Base-by-base conservation (phyloP, 2,888 invertebrate genomes). In the Scrobipalpa costella region DNA sequence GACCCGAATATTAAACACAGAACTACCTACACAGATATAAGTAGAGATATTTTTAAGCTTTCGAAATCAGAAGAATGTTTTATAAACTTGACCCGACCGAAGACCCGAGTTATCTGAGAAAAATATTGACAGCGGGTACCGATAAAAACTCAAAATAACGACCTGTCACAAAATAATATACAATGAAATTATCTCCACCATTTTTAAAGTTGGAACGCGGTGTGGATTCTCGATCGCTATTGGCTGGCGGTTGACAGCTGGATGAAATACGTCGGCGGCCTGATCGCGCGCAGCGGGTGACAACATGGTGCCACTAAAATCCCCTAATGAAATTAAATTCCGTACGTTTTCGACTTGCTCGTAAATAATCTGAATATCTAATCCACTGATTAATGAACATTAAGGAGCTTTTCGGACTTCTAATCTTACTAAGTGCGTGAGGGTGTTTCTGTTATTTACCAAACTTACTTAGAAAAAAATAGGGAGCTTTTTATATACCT, bases 111-210 rank as follows among this genome's bases (percentile, higher is more conserved):
- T 79, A 80, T 83, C 80, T 78, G 77, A 71, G 68, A 81, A 80
- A 84, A 84, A 86, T 87, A 88, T 86, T 78, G 81, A 84, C 86
- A 83, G 82, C 81, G 76, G 69, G 77, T 72, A 80, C 77, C 84
- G 80, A 89, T 90, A 90, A 89, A 90, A 86, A 84, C 72, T 84
- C 78, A 76, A 88, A 91, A 88, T 90, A 90, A 91, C 88, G 90
- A 90, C 91, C 91, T 90, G 91, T 91, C 91, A 90, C 90, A 85
- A 90, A 78, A 89, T 90, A 90, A 90, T 90, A 88, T 91, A 91
- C 88, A 90, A 88, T 88, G 86, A 88, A 88, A 89, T 90, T 88
- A 90, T 90, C 90, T 90, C 86, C 85, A 87, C 89, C 91, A 90
- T 90, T 88, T 88, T 90, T 81, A 86, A 89, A 88, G 74, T 81